These are phyloP conservation scores for Shinisaurus crocodilurus DNA, from an alignment of 2,113 vertebrate species.

Conservation along the genomic window DNA sequence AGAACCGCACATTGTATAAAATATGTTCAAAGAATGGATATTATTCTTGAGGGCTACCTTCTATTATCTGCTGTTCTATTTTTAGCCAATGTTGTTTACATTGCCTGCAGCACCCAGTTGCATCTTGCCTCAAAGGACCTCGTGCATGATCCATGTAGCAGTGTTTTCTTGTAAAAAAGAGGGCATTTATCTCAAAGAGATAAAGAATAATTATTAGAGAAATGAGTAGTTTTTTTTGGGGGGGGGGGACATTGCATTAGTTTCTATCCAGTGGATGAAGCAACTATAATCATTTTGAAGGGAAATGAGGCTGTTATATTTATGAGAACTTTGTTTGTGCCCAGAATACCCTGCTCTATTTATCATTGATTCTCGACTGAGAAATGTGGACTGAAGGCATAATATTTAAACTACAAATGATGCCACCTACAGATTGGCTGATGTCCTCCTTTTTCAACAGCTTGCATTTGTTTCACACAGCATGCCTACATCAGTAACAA, in stretches of 20 bases:
- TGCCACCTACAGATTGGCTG: background rate
- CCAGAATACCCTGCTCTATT: background rate
- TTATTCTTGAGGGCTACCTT: constrained; percentile 38
- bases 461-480: background rate
- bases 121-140: constrained; percentile 21
- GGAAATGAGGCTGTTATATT: background rate
- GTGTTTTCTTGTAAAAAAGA: constrained; percentile 32
- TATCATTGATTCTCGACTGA: constrained; percentile 14
- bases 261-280: constrained; percentile 45
- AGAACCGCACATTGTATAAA: constrained; percentile 9
- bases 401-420: constrained; percentile 22
- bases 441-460: background rate
- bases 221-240: background rate
- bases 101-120: constrained; percentile 22
- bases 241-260: constrained; percentile 34
- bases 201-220: constrained; percentile 47
- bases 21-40: background rate
- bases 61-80: background rate
- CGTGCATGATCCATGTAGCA: constrained; percentile 8
- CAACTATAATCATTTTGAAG: background rate
- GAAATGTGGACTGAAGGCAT: background rate
- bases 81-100: constrained; percentile 36
- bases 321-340: background rate
- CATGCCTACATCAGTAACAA: background rate
- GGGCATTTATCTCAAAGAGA: constrained; percentile 46